Evolutionary conservation across 2,113 vertebrate genomes (phyloP).

Genomic region (Drymodes brunneopygia): DNA sequence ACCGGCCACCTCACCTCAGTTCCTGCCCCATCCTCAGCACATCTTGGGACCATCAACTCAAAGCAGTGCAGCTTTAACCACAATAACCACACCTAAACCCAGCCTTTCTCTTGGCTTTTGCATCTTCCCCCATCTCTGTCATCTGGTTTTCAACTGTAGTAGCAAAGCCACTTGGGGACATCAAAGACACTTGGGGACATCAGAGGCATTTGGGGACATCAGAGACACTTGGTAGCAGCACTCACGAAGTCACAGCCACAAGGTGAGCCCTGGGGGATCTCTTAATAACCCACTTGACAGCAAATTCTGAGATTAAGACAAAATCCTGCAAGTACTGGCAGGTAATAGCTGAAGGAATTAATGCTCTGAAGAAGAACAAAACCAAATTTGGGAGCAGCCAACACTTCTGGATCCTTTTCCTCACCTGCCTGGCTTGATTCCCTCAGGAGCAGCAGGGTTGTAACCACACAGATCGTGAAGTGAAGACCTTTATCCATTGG

Average conservation of each 20-base stretch:
- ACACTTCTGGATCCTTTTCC: not conserved
- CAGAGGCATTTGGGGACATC: not conserved
- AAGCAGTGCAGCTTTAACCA: not conserved
- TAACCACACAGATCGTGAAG: not conserved
- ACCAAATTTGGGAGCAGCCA: not conserved
- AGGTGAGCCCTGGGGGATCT: not conserved
- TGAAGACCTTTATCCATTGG: constrained; percentile 19
- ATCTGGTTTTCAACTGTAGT: not conserved
- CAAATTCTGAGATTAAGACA: not conserved
- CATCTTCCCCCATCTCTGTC: not conserved
- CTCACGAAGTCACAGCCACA: not conserved
- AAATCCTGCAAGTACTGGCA: not conserved
- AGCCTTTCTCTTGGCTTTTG: not conserved
- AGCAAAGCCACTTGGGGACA: not conserved
- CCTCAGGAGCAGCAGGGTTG: not conserved
- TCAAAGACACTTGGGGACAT: not conserved
- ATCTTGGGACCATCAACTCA: not conserved
- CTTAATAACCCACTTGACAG: not conserved
- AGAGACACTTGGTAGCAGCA: not conserved
- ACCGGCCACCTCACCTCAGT: not conserved
- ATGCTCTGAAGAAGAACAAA: not conserved
- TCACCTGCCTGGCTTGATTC: constrained; percentile 50
- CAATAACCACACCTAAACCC: not conserved
- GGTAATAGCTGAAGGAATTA: not conserved
- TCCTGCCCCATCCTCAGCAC: fast-evolving